Evolutionary conservation across 2,888 invertebrate species (phyloP), one percentile per base, ranked within the genome.

Genomic region (Meiosimyza platycephala): DNA sequence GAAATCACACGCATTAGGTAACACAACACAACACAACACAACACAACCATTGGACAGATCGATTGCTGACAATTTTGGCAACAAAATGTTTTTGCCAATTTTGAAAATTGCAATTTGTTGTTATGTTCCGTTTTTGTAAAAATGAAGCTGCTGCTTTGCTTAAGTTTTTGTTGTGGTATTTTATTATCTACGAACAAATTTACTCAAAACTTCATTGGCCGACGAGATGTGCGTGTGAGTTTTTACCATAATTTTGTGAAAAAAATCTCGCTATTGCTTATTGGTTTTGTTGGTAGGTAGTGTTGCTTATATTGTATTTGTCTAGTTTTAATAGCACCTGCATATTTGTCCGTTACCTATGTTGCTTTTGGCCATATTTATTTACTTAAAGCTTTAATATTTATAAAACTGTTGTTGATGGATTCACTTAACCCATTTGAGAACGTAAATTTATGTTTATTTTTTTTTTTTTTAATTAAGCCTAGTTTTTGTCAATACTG

Each of bases 211-310:
- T 40, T 9, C 40, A 15, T 3, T 22, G 28, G 28, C 15, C 7
- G 28, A 7, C 63, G 62, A 62, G 62, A 62, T 63, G 63, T 64
- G 64, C 64, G 48, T 64, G 64, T 64, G 47, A 51, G 18, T 51
- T 48, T 64, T 12, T 50, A n/a, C 50, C 18, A 18, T 64, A 22
- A 64, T 15, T 67, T 40, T 40, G 40, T 2, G 40, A 6, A 40
- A 28, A 22, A 28, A 6, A 40, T 40, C 9, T 40, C 2, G 9
- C 40, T 9, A 9, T 40, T 40, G 6, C 40, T 6, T 40, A 40
- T 9, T 40, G 40, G 4, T 40, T 40, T 40, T 40, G 40, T 40
- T 40, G 40, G 9, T 40, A 28, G 40, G 1, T 40, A 7, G 9
- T 40, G 40, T 9, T 9, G 9, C 9, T 9, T 9, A 7, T n/a